phyloP scores from a whole-genome alignment of 2,113 vertebrate species.

The Misgurnus anguillicaudatus region DNA sequence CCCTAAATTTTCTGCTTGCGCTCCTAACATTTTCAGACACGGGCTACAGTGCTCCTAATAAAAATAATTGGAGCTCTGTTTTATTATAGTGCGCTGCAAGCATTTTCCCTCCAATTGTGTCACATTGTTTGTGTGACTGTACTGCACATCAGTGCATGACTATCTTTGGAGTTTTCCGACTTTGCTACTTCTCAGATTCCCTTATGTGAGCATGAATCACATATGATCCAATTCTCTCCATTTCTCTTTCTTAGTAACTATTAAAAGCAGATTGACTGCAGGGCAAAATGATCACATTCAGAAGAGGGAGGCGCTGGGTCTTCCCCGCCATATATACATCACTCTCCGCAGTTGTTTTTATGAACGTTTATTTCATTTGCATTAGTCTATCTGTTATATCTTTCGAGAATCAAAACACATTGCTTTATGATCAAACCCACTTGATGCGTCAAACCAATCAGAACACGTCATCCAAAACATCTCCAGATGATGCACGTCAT shows the following conservation, averaged over 20 bases:
- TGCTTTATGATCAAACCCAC: slow-evolving; percentile 56
- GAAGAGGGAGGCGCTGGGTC: background rate
- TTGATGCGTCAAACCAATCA: slow-evolving; percentile 43
- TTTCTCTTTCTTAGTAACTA: slow-evolving; percentile 16
- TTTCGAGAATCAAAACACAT: slow-evolving; percentile 16
- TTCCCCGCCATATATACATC: background rate
- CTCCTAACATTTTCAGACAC: too few species aligned
- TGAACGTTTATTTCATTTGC: too few species aligned
- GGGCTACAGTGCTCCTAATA: too few species aligned
- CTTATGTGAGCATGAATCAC: slow-evolving; percentile 20
- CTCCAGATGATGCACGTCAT: slow-evolving; percentile 61
- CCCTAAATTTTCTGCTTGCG: too few species aligned
- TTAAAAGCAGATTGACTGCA: slow-evolving; percentile 11
- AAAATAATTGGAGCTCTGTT: too few species aligned
- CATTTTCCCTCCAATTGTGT: background rate
- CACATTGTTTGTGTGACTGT: background rate
- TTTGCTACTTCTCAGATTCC: background rate
- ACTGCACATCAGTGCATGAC: background rate
- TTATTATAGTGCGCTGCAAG: background rate
- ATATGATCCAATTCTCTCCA: slow-evolving; percentile 8
- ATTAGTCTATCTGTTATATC: too few species aligned
- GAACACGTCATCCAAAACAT: slow-evolving; percentile 70
- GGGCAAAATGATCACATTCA: slow-evolving; percentile 3
- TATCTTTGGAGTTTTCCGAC: background rate
- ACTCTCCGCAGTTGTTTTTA: too few species aligned